Evolutionary conservation across 2,888 invertebrate genomes (phyloP).

Genomic region (Nasonovia ribisnigri): DNA sequence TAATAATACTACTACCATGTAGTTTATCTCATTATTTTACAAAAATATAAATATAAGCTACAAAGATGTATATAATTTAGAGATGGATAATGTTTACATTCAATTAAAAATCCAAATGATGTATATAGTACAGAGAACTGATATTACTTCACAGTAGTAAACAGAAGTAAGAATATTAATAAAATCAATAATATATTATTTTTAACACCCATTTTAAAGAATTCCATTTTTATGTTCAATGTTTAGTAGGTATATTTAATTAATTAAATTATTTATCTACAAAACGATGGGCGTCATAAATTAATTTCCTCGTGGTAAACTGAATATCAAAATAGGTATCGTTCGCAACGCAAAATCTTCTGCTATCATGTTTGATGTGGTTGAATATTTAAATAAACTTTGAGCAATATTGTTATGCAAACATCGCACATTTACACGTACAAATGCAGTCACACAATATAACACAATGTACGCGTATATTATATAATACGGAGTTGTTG

Average conservation of each 20-base stretch:
- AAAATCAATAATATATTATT: not conserved
- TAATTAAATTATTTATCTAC: not conserved
- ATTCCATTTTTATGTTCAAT: not conserved
- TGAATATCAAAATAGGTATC: not conserved
- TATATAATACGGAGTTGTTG: not conserved
- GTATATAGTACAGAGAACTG: not conserved
- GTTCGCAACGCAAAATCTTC: not conserved
- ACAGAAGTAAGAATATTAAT: not conserved
- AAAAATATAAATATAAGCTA: not conserved
- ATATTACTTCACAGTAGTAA: not conserved
- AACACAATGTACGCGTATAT: not conserved
- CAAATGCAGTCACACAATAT: not conserved
- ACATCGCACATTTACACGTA: not conserved
- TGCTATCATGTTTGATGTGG: not conserved
- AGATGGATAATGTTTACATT: not conserved
- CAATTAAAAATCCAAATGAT: not conserved
- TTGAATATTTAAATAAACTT: constrained; percentile 14
- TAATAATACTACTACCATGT: not conserved
- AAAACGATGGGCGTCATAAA: not conserved
- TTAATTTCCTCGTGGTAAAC: not conserved
- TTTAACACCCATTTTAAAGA: not conserved
- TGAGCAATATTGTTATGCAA: not conserved
- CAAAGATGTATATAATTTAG: not conserved
- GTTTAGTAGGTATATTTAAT: not conserved
- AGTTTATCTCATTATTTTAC: not conserved